A percentile compares a stretch with the other conserved stretches of the same genome.
Conservation (phyloP, 2,888 invertebrate genomes). For the Thelaira solivaga region DNA sequence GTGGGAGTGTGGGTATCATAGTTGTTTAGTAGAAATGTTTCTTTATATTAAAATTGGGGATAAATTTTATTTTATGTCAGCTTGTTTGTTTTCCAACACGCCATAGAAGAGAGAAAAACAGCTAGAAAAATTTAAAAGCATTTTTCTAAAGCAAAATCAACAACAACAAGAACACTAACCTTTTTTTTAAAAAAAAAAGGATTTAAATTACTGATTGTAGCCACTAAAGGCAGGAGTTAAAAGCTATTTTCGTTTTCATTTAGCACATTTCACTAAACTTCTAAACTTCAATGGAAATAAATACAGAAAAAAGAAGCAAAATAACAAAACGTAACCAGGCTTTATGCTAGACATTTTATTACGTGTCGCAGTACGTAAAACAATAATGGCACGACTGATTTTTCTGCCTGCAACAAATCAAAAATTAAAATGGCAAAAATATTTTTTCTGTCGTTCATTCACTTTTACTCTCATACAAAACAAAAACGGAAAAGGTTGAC, state of each 20-base stretch:
- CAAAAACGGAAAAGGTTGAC: not conserved
- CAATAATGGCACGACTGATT: constrained; percentile 41
- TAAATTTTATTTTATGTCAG: constrained; percentile 16
- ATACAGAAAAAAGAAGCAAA: not conserved
- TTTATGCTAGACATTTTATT: not conserved
- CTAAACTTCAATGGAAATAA: too few relatives aligned
- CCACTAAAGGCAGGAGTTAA: constrained; percentile 19
- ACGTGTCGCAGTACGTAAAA: constrained; percentile 34
- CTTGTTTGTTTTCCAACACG: not conserved
- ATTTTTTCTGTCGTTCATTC: too few relatives aligned
- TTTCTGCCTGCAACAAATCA: constrained; percentile 38
- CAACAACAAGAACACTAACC: not conserved
- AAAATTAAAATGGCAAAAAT: constrained; percentile 33
- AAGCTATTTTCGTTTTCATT: constrained; percentile 1
- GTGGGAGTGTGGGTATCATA: not conserved
- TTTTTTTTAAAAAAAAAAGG: constrained; percentile 11
- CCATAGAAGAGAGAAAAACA: not conserved
- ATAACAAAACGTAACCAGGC: too few relatives aligned
- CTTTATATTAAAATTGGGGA: constrained; percentile 1
- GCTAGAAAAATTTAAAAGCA: constrained; percentile 20
- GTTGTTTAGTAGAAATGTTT: constrained; percentile 1
- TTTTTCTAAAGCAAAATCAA: constrained; percentile 36
- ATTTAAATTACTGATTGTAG: constrained; percentile 44
- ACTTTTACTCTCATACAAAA: not conserved
- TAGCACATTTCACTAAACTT: constrained; percentile 22